A percentile compares a stretch with the other conserved stretches of the same genome.
Conservation (phyloP, 1,140 invertebrate genomes). For the Drosophila chauvacae region DNA sequence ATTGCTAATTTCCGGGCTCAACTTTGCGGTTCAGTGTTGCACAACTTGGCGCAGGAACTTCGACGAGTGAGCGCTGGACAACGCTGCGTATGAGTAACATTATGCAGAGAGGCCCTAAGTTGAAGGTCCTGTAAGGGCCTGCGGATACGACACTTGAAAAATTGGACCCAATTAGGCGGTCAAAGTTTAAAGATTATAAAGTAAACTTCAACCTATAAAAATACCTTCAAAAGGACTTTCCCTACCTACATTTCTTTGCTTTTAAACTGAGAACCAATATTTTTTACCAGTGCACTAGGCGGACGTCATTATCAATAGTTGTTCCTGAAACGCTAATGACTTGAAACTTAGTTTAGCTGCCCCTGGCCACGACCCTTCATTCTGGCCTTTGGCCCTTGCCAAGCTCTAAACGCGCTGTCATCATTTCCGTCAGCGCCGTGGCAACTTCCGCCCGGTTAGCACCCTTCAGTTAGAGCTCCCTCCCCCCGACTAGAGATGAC, state of each 20-base stretch:
- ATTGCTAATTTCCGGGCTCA: slow-evolving; percentile 81
- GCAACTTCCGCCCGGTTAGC: slow-evolving; percentile 60
- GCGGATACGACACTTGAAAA: slow-evolving; percentile 7
- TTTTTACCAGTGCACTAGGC: not conserved
- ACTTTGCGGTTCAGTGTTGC: slow-evolving; percentile 73
- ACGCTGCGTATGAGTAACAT: slow-evolving; percentile 56
- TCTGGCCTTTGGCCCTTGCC: too few relatives aligned
- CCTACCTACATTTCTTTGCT: not conserved
- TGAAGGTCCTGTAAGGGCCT: slow-evolving; percentile 20
- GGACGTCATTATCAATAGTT: slow-evolving; percentile 53
- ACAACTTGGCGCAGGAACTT: slow-evolving; percentile 43
- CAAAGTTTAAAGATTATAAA: slow-evolving; percentile 6
- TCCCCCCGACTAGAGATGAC: slow-evolving; percentile 25
- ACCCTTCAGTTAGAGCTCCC: slow-evolving; percentile 37
- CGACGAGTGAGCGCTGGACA: slow-evolving; percentile 19
- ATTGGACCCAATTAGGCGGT: slow-evolving; percentile 6
- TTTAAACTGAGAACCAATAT: too few relatives aligned
- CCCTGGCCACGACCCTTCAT: too few relatives aligned
- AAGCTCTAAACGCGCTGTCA: slow-evolving; percentile 32
- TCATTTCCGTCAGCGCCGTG: slow-evolving; percentile 70
- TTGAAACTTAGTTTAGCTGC: slow-evolving; percentile 43
- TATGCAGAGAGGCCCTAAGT: slow-evolving; percentile 28
- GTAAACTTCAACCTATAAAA: too few relatives aligned
- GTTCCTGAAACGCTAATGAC: slow-evolving; percentile 54
- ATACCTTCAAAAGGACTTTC: rapidly evolving